Conservation (phyloP, 1,140 invertebrate genomes). For the Diploscapter pachys region DNA sequence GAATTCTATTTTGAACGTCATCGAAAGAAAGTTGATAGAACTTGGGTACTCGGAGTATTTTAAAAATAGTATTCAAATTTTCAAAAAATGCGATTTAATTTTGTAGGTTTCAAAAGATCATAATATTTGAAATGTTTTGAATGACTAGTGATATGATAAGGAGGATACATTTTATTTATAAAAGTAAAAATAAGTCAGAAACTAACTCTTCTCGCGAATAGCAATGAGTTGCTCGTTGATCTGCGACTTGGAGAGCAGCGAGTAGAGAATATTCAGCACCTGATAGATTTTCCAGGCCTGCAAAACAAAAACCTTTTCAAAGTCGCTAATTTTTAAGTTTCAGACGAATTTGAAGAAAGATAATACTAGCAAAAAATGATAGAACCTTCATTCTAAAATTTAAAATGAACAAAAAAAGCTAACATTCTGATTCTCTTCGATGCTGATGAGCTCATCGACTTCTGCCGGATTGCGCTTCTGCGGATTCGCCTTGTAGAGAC, state of each 20-base stretch:
- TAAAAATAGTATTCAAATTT: too few species aligned
- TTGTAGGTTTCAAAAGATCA: too few species aligned
- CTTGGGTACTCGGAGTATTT: too few species aligned
- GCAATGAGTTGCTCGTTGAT: conserved; percentile 95
- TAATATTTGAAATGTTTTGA: too few species aligned
- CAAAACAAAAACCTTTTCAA: conserved; percentile 3
- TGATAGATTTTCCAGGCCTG: conserved; percentile 94
- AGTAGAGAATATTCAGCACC: conserved; percentile 94
- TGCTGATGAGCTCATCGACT: conserved; percentile 69
- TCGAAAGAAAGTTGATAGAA: too few species aligned
- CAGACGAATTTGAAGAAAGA: too few species aligned
- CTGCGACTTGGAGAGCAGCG: conserved; percentile 94
- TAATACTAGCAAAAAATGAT: too few species aligned
- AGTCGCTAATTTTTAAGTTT: too few species aligned
- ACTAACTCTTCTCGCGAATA: conserved; percentile 61
- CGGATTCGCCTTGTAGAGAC: conserved; percentile 81
- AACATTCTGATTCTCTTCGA: conserved; percentile 73
- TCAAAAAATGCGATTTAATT: too few species aligned
- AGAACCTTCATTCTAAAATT: too few species aligned
- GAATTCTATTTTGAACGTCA: too few species aligned
- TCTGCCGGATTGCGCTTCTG: conserved; percentile 80
- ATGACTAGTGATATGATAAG: too few species aligned
- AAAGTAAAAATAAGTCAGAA: conserved; percentile 4
- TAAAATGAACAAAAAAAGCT: conserved; percentile 15
- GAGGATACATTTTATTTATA: neutral